Evolutionary conservation across 2,113 vertebrate species (phyloP), one percentile per base, ranked within the genome.

Genomic region (Labrus mixtus): DNA sequence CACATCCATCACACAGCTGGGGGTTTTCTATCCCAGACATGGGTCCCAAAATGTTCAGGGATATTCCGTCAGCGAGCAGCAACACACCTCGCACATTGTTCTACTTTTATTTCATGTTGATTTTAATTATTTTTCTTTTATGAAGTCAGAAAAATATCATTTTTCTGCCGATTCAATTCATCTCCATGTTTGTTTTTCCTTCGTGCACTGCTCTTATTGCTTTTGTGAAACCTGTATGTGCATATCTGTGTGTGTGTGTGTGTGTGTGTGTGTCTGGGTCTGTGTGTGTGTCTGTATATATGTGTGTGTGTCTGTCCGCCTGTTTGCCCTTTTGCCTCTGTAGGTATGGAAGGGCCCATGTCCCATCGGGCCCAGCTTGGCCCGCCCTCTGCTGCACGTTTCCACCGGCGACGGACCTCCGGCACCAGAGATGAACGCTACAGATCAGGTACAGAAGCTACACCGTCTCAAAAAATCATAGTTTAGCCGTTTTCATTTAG

Each of bases 391-490:
- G 93, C 93, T 0, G 97, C 97, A 54, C 96, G 98, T 9, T 99
- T 98, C 84, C 97, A 99, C 90, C 96, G 98, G 2, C 95, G 98
- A 79, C 95, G 98, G 82, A 98, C 98, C 55, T 99, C 98, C 57
- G 98, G 98, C 88, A 98, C 98, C 25, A 95, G 98, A 85, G 98
- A 99, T 87, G 98, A 99, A 54, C 97, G 98, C 86, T 99, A 99
- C 86, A 90, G 98, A 86, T 99, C 98, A 62, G 98, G 98, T 99
- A 86, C 4, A 0, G 22, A 23, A n/a, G 15, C 13, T 2, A 1
- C 43, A 8, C 20, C 46, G 13, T 12, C 11, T 17, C 3, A 9
- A 6, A 3, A 33, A 3, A 33, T 33, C 6, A 33, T 33, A 33
- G n/a, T n/a, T n/a, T n/a, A n/a, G n/a, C n/a, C n/a, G n/a, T n/a